These are phyloP conservation scores for Phortica variegata DNA, from an alignment of 1,140 invertebrate species.

Conservation along the genomic window DNA sequence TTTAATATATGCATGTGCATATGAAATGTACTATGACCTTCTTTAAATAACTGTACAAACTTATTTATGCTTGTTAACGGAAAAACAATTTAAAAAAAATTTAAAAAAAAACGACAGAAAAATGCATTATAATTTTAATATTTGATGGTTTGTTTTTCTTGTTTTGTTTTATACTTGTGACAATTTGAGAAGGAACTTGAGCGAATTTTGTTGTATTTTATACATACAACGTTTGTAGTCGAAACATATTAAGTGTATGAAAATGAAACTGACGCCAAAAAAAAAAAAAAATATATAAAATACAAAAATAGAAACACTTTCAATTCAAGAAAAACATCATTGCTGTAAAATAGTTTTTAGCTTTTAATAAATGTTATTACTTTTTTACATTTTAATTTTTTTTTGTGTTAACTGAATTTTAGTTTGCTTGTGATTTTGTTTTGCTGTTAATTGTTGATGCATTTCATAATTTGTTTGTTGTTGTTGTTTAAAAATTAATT, in stretches of 20 bases:
- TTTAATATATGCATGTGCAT: constrained; percentile 14
- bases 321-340: too few relatives aligned
- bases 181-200: constrained; percentile 39
- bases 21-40: constrained; percentile 9
- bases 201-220: constrained; percentile 17
- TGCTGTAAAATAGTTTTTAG: too few relatives aligned
- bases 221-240: too few relatives aligned
- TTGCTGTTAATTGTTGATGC: constrained; percentile 45
- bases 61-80: constrained; percentile 23
- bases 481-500: constrained; percentile 7
- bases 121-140: constrained; percentile 42
- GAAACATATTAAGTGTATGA: too few relatives aligned
- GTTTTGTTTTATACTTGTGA: constrained; percentile 32
- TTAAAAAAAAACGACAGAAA: constrained; percentile 39
- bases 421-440: constrained; percentile 23
- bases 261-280: too few relatives aligned
- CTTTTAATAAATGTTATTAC: neutral
- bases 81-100: neutral
- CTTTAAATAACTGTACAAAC: constrained; percentile 48
- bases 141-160: constrained; percentile 21
- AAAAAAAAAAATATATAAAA: too few relatives aligned
- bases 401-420: constrained; percentile 32
- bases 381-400: constrained; percentile 19
- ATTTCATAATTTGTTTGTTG: constrained; percentile 16
- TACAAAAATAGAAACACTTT: too few relatives aligned